Percentiles rank a stretch among this genome's conserved stretches.
These are phyloP conservation scores for Archaeoteleia sp. DNA, from an alignment of 2,888 invertebrate species.

Conservation along the genomic window DNA sequence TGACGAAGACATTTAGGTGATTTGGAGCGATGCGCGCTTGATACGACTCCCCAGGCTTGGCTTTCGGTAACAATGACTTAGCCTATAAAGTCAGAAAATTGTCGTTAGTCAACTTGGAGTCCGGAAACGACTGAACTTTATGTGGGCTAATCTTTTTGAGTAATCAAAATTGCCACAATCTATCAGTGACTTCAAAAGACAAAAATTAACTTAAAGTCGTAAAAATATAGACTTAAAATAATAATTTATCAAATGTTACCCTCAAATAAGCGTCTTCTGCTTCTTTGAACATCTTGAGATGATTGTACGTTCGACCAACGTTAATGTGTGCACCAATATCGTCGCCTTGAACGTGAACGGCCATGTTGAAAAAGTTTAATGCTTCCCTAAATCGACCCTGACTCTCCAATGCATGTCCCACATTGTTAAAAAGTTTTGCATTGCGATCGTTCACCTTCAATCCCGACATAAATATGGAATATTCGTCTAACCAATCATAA, in stretches of 20 bases:
- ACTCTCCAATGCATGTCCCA: constrained; percentile 95
- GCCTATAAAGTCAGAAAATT: constrained; percentile 76
- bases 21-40: constrained; percentile 97
- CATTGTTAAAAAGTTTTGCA: constrained; percentile 97
- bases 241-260: constrained; percentile 76
- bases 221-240: too few species aligned
- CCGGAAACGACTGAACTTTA: too few species aligned
- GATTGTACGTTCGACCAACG: constrained; percentile 95
- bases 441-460: constrained; percentile 90
- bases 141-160: too few species aligned
- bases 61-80: constrained; percentile 91
- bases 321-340: constrained; percentile 98
- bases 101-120: too few species aligned
- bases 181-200: too few species aligned
- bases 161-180: too few species aligned
- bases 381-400: constrained; percentile 84
- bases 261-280: constrained; percentile 94
- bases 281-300: constrained; percentile 89
- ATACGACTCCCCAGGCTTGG: constrained; percentile 95
- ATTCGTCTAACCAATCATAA: constrained; percentile 95
- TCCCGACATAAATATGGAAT: constrained; percentile 95
- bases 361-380: constrained; percentile 92
- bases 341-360: constrained; percentile 94
- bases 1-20: constrained; percentile 96
- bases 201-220: too few species aligned